Percentiles rank a stretch among this genome's conserved stretches.
These are phyloP conservation scores for Chlorospingus flavigularis DNA, from an alignment of 2,797 vertebrate species.

Conservation along the genomic window DNA sequence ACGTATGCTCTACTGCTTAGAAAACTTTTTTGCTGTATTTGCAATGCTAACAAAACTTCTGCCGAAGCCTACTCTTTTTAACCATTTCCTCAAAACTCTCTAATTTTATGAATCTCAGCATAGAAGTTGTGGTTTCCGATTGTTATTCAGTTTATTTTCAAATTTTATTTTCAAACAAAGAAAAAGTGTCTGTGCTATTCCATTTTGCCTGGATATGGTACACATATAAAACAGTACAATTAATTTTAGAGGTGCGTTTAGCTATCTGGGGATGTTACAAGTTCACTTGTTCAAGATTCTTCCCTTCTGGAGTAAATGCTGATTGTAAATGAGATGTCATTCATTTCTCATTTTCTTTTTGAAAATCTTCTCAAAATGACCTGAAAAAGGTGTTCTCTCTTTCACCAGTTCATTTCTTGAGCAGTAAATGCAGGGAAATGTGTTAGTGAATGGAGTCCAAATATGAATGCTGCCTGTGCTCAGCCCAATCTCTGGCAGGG, in stretches of 20 bases:
- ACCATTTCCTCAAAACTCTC: no score
- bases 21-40: no score
- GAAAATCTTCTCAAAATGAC: background rate
- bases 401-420: background rate
- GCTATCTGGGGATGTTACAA: background rate
- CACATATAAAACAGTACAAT: background rate
- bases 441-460: background rate
- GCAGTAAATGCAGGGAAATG: background rate
- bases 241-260: background rate
- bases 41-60: no score
- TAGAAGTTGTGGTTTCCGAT: background rate
- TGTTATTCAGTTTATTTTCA: background rate
- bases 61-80: no score
- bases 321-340: background rate
- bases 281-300: background rate
- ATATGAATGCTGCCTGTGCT: background rate
- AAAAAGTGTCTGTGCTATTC: background rate
- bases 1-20: no score
- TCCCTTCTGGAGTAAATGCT: background rate
- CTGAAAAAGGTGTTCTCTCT: background rate
- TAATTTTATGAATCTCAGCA: no score
- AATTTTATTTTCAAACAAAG: background rate
- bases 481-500: background rate
- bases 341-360: background rate
- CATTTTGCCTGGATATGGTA: background rate